Evolutionary conservation across 2,888 invertebrate genomes (phyloP).

Genomic region (Eupithecia dodoneata): DNA sequence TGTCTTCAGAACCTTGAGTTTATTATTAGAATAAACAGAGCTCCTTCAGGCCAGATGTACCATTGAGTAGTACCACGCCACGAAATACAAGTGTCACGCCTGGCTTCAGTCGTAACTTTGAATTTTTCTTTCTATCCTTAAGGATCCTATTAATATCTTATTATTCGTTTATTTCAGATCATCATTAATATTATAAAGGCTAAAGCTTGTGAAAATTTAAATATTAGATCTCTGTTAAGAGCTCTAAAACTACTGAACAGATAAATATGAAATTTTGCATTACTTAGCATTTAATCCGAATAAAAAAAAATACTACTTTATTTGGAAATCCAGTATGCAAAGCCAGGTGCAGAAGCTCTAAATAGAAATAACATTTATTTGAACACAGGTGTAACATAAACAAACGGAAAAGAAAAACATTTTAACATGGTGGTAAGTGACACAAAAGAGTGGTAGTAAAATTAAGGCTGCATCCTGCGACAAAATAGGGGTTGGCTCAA

Average conservation of each 20-base stretch:
- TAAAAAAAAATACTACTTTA: too few species aligned
- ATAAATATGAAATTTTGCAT: background rate
- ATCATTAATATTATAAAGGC: background rate
- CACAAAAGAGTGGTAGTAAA: too few species aligned
- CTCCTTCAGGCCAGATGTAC: background rate
- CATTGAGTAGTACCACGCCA: background rate
- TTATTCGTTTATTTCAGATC: too few species aligned
- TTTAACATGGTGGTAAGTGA: too few species aligned
- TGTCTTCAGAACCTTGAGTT: conserved; percentile 3
- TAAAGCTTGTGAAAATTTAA: background rate
- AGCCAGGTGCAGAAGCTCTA: too few species aligned
- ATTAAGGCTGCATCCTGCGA: too few species aligned
- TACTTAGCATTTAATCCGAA: background rate
- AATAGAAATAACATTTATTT: too few species aligned
- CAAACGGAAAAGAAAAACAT: too few species aligned
- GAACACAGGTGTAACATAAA: too few species aligned
- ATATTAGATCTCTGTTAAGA: too few species aligned
- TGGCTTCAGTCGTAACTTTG: background rate
- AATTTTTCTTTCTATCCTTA: background rate
- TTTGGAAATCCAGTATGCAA: too few species aligned
- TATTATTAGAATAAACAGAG: background rate
- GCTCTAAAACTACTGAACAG: background rate
- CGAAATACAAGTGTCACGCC: background rate
- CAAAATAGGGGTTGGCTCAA: too few species aligned
- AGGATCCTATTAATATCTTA: background rate